Evolutionary conservation across 2,797 vertebrate genomes (phyloP).

Genomic region (Clamator glandarius): DNA sequence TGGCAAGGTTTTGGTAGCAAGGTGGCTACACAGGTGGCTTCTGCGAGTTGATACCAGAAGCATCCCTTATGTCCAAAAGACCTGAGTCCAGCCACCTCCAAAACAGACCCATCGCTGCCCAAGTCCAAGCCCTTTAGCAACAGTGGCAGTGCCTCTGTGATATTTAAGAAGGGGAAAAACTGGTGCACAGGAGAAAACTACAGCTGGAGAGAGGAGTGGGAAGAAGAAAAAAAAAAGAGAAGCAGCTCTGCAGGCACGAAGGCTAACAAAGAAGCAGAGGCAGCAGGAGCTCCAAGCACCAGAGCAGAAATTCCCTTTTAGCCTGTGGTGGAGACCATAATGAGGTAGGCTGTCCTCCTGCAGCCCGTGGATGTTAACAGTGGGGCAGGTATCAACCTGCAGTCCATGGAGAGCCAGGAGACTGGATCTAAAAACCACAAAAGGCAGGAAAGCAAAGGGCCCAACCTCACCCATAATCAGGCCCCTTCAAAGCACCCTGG

Average conservation of each 20-base stretch:
- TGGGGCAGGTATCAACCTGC: too few species aligned
- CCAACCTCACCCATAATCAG: not conserved
- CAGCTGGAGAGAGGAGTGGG: not conserved
- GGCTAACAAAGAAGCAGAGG: too few species aligned
- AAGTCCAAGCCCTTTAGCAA: not conserved
- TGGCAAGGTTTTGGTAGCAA: not conserved
- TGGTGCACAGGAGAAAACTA: not conserved
- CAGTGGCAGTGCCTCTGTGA: too few species aligned
- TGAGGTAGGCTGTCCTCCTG: too few species aligned
- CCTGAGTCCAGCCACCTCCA: not conserved
- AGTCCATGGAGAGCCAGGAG: not conserved
- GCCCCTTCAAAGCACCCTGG: not conserved
- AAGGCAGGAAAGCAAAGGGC: not conserved
- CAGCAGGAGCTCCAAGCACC: too few species aligned
- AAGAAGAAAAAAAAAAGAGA: too few species aligned
- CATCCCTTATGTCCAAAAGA: fast-evolving
- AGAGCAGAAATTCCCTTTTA: too few species aligned
- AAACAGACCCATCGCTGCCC: fast-evolving
- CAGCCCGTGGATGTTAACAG: too few species aligned
- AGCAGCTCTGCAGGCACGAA: too few species aligned
- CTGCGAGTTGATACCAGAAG: not conserved
- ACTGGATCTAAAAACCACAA: not conserved
- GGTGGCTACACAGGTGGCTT: not conserved
- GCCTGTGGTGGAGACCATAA: too few species aligned
- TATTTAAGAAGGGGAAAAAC: too few species aligned